Evolutionary conservation across 1,140 invertebrate species (phyloP), one percentile per base, ranked within the genome.

Genomic region (Meloidogyne exigua): DNA sequence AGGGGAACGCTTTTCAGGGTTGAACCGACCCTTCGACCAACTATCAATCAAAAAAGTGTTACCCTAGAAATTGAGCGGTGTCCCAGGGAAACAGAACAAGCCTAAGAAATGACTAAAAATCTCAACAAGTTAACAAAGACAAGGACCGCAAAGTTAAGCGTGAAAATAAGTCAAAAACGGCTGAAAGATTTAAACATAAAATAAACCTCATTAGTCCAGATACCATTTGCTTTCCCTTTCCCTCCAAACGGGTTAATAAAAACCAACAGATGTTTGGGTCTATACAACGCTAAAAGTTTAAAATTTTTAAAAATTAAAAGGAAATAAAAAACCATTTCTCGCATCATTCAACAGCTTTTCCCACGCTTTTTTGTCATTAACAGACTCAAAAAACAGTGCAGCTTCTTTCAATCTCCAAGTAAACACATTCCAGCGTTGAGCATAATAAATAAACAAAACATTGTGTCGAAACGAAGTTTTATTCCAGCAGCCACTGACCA

Each of bases 201-300:
- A 28, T 75, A 66, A 0, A 92, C 92, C 79, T 91, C 90, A 66
- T 92, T 91, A 72, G 92, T 90, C 88, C 91, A 94, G 32, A 94
- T 92, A 76, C 91, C 90, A 7, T 91, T 83, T 0, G 92, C 93
- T 78, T 91, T 91, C 82, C 91, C 91, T 79, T 92, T 93, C 0
- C 93, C 93, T 7, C 94, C 93, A 87, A 91, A 93, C 0, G 93
- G 93, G 89, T 95, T 95, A 1, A 95, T 90, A 88, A 94, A 94
- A 1, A 94, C 88, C 42, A 95, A 86, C 15, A 95, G 88, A 65
- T 90, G 91, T 73, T 91, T 91, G 18, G 93, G 93, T 44, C 93
- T 88, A 76, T 90, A 84, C 11, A 81, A 84, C 77, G 87, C 91
- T 92, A 77, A 68, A 89, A 39, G 21, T n/a, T 71, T 65, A 25